Base-by-base conservation (phyloP, 2,797 vertebrate genomes). In the Schizopygopsis pylzovi region DNA sequence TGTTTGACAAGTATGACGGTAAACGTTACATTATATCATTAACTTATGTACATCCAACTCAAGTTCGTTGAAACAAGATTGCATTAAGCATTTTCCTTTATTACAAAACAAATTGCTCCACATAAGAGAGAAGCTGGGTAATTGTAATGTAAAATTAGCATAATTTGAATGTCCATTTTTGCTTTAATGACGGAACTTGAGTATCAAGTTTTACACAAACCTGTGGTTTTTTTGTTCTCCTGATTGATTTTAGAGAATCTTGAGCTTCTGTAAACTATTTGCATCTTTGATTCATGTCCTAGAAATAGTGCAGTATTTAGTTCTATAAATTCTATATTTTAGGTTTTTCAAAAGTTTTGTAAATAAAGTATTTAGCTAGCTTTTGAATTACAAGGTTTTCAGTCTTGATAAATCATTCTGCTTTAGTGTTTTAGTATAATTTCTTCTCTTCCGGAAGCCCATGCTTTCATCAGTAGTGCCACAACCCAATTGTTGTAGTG, bases 401-500 rank as follows among this genome's bases (percentile, higher is more conserved):
- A 15, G 45, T 54, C 33, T 12, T 25, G 65, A 25, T 45, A 6
- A 6, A 43, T 28, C 2, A 1, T 79, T 28, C 47, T 8, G 11
- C 45, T 13, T 5, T 9, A 8, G 18, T 82, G n/a, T 61, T 59
- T 59, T 22, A 28, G 59, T 49, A 0, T 12, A 39, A 28, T 37
- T 65, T 39, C 11, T 83, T 83, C 13, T 82, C 4, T 28, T 54
- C 12, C 11, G 12, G 43, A 37, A 25, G 13, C 56, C 20, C 28
- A 7, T 13, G 11, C 6, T 82, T 52, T 77, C 56, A 52, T 85
- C 76, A 28, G 49, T 18, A 54, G 16, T 83, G 28, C 72, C 45
- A 65, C 15, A 41, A 16, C 39, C 52, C 82, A 70, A 28, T 56
- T 18, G 61, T 52, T 12, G 12, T 61, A 49, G 65, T 65, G 25